A percentile compares a stretch with the other conserved stretches of the same genome.
These are phyloP conservation scores for Spheniscus humboldti DNA, from an alignment of 2,797 vertebrate genomes.

Conservation along the genomic window DNA sequence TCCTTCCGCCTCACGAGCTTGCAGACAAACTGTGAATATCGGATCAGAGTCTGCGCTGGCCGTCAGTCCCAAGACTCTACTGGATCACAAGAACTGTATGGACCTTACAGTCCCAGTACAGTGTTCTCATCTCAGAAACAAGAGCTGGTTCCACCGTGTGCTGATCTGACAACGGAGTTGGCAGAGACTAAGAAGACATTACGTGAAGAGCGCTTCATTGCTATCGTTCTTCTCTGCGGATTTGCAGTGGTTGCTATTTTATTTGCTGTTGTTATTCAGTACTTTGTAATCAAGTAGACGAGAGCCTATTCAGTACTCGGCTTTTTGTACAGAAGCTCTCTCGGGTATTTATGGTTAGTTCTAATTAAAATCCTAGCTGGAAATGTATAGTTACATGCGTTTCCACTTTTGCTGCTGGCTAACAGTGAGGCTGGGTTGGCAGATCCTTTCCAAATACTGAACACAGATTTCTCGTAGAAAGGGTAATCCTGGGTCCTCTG, in stretches of 20 bases:
- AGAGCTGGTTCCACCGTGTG: background rate
- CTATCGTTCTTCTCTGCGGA: constrained; percentile 70
- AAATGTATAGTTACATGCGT: background rate
- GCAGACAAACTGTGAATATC: constrained; percentile 72
- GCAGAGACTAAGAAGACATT: constrained; percentile 41
- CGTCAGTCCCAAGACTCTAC: constrained; percentile 70
- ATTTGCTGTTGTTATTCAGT: constrained; percentile 78
- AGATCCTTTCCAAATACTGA: constrained; percentile 22
- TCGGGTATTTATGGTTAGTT: constrained; percentile 64
- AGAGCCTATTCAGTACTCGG: background rate
- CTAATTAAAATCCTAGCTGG: constrained; percentile 51
- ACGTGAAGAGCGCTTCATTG: constrained; percentile 72
- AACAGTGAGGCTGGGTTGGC: constrained; percentile 42
- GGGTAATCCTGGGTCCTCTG: constrained; percentile 34
- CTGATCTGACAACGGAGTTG: background rate
- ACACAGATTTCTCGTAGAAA: constrained; percentile 13
- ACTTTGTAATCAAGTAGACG: constrained; percentile 77
- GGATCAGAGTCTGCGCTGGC: constrained; percentile 72
- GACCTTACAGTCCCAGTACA: constrained; percentile 74
- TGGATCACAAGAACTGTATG: constrained; percentile 71
- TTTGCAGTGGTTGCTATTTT: constrained; percentile 75
- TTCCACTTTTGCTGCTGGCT: constrained; percentile 61
- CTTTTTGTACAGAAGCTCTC: constrained; percentile 35
- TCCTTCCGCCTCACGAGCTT: constrained; percentile 71
- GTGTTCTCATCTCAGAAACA: constrained; percentile 69